A percentile compares a stretch with the other conserved stretches of the same genome.
phyloP scores from a whole-genome alignment of 2,797 vertebrate species.

The Prunella strophiata region DNA sequence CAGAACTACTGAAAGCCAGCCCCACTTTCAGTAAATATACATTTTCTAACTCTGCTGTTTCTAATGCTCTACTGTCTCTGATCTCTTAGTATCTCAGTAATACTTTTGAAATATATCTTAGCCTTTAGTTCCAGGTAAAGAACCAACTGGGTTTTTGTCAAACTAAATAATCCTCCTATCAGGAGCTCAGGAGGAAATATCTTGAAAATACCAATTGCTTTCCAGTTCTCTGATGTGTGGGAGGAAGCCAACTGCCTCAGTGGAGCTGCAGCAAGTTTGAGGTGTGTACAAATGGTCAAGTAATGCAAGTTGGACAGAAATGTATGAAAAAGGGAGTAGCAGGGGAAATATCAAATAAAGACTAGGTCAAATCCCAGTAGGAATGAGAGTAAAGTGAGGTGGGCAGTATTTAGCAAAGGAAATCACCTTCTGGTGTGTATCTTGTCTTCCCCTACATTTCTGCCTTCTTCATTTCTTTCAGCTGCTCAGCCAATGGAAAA shows the following conservation, averaged over 20 bases:
- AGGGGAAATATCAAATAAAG: background rate
- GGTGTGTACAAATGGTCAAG: background rate
- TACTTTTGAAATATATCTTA: background rate
- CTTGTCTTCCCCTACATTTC: slow-evolving; percentile 52
- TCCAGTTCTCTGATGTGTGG: background rate
- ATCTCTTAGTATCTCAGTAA: background rate
- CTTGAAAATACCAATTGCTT: background rate
- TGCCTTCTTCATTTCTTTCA: background rate
- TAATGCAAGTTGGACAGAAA: background rate
- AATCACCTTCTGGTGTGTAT: background rate
- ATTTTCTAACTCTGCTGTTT: background rate
- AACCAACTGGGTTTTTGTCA: background rate
- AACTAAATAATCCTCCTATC: background rate
- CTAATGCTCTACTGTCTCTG: background rate
- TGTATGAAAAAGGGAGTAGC: background rate
- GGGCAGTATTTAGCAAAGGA: background rate
- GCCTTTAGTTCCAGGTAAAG: background rate
- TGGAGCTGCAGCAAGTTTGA: background rate
- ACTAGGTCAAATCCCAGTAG: background rate
- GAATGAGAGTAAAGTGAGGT: background rate
- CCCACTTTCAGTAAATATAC: background rate
- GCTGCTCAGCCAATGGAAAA: background rate
- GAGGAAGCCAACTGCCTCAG: background rate
- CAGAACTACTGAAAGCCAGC: background rate
- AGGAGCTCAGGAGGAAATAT: background rate